Percentiles rank a stretch among this genome's conserved stretches.
These are phyloP conservation scores for Drosophila pseudoananassae DNA, from an alignment of 1,140 invertebrate genomes.

Conservation along the genomic window DNA sequence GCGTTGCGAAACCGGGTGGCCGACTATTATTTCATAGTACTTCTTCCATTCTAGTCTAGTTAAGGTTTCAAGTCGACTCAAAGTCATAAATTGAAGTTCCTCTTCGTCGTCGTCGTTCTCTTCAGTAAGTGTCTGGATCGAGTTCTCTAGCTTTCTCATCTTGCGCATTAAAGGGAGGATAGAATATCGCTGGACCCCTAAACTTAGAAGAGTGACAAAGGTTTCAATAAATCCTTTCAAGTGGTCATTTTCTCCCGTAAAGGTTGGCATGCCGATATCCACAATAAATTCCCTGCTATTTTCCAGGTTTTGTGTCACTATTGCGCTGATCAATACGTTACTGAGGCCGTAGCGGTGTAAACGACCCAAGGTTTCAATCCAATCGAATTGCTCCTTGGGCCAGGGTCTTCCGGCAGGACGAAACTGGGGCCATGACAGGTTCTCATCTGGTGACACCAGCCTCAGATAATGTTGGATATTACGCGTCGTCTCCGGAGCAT, in stretches of 20 bases:
- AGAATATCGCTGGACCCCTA: background rate
- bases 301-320: background rate
- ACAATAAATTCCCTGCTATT: slow-evolving; percentile 42
- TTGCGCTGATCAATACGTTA: slow-evolving; percentile 38
- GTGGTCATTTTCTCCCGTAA: background rate
- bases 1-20: background rate
- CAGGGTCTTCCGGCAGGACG: background rate
- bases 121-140: slow-evolving; percentile 5
- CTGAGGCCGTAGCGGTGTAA: slow-evolving; percentile 58
- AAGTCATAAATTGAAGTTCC: slow-evolving; percentile 2
- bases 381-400: slow-evolving; percentile 51
- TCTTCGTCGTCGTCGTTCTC: slow-evolving; percentile 6
- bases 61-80: slow-evolving; percentile 15
- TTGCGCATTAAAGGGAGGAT: background rate
- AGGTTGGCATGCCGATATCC: slow-evolving; percentile 34
- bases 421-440: slow-evolving; percentile 57
- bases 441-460: slow-evolving; percentile 31
- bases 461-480: slow-evolving; percentile 21
- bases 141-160: slow-evolving; percentile 24
- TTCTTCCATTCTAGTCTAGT: slow-evolving; percentile 35
- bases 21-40: slow-evolving; percentile 38
- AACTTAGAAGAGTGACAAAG: background rate
- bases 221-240: background rate
- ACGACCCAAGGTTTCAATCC: slow-evolving; percentile 61
- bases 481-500: background rate